Evolutionary conservation across 2,113 vertebrate species (phyloP).

Genomic region (Girardinichthys multiradiatus): DNA sequence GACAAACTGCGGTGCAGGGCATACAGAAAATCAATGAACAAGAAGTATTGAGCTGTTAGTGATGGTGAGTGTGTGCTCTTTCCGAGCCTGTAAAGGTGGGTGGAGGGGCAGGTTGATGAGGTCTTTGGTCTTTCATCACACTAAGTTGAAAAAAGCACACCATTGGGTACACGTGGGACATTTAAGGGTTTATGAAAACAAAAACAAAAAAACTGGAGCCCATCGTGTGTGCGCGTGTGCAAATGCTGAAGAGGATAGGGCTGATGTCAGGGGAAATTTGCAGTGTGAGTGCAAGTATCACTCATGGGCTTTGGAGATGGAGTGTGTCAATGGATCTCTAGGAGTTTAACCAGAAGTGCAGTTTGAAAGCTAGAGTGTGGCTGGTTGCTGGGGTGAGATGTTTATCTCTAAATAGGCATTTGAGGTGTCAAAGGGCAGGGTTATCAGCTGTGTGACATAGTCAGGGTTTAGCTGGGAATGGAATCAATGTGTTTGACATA

Average conservation of each 20-base stretch:
- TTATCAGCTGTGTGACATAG: slow-evolving; percentile 21
- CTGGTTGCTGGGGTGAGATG: slow-evolving; percentile 46
- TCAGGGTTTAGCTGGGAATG: not conserved
- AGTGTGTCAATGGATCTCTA: slow-evolving; percentile 31
- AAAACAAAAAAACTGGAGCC: not conserved
- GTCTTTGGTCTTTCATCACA: slow-evolving; percentile 46
- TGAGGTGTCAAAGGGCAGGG: slow-evolving; percentile 11
- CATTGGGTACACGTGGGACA: slow-evolving; percentile 42
- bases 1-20: slow-evolving; percentile 43
- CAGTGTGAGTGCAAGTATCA: slow-evolving; percentile 20
- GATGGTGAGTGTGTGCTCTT: slow-evolving; percentile 22
- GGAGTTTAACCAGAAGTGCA: slow-evolving; percentile 58
- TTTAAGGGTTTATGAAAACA: slow-evolving; percentile 56
- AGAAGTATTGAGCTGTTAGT: slow-evolving; percentile 65
- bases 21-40: slow-evolving; percentile 75
- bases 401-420: slow-evolving; percentile 33
- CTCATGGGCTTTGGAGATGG: slow-evolving; percentile 41
- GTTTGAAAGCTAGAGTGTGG: slow-evolving; percentile 56
- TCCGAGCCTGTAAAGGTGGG: slow-evolving; percentile 11
- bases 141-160: slow-evolving; percentile 29
- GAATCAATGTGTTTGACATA: not conserved
- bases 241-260: slow-evolving; percentile 12
- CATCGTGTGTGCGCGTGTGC: not conserved
- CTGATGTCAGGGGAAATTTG: slow-evolving; percentile 56
- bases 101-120: slow-evolving; percentile 34